These are phyloP conservation scores for Acanthaster planci DNA, from an alignment of 35 echinoderm and acorn worm genomes.

Conservation along the genomic window DNA sequence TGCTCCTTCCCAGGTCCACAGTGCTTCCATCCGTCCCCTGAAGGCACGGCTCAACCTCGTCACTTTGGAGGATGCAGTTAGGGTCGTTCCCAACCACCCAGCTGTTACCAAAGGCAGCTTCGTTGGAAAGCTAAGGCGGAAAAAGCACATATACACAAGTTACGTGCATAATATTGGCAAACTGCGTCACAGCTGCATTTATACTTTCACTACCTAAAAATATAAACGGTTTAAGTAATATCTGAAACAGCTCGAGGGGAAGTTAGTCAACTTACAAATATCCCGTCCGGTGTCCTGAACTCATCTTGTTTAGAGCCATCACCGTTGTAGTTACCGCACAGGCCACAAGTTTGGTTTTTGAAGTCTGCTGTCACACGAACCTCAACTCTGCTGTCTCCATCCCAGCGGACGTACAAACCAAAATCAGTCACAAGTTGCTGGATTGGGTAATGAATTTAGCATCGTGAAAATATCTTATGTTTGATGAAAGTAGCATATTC, in stretches of 20 bases:
- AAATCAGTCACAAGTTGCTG: constrained; percentile 81
- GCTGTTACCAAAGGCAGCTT: constrained; percentile 93
- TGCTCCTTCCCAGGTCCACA: constrained; percentile 38
- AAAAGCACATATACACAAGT: background rate
- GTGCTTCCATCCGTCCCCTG: constrained; percentile 26
- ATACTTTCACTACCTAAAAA: background rate
- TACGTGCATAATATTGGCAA: background rate
- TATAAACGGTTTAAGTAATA: background rate
- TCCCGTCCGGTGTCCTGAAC: constrained; percentile 80
- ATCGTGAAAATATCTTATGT: background rate
- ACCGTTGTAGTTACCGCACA: constrained; percentile 93
- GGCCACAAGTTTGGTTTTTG: constrained; percentile 69
- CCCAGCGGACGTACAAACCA: constrained; percentile 89
- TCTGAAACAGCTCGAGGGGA: background rate
- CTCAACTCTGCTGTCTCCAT: constrained; percentile 79
- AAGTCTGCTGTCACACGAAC: constrained; percentile 63
- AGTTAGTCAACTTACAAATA: constrained; percentile 56
- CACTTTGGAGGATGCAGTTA: constrained; percentile 63
- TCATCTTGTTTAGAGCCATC: constrained; percentile 64
- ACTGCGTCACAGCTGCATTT: background rate
- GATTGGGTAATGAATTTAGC: background rate
- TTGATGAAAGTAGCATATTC: background rate
- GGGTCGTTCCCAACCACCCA: constrained; percentile 69
- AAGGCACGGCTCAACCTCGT: constrained; percentile 70
- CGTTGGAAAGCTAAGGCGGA: constrained; percentile 66